Base-by-base conservation (phyloP, 2,888 invertebrate genomes). In the Andrena bucephala region DNA sequence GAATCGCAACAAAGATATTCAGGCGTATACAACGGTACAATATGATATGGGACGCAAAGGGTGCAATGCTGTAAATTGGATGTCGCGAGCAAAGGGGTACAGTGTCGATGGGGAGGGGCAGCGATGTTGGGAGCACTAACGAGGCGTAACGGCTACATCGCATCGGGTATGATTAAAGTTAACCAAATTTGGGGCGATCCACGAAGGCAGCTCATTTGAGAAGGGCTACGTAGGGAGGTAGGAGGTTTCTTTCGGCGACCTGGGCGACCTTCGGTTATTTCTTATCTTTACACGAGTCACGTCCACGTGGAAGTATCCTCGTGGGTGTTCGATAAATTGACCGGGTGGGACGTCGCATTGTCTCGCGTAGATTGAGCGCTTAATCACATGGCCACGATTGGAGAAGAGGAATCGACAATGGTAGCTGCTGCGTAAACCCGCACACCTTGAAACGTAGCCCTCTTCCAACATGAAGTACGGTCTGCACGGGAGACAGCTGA, bases 321-420 rank as follows among this genome's bases (percentile, higher is more conserved):
- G 92, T 93, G 92, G 92, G 92, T 93, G 93, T 92, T 87, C 91
- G 90, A 92, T 92, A 92, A 93, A 92, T 93, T 92, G 92, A 89
- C 87, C 88, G 90, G 88, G 90, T 88, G 90, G 89, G 90, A 90
- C 90, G 91, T 90, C 82, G 91, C 87, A 92, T 93, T 92, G 92
- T 93, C 90, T 92, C 90, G 87, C 84, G 77, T 87, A 89, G 91
- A 92, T 92, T 92, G 92, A 90, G 85, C 91, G 90, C 89, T 92
- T 92, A 92, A 92, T 92, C 93, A 92, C 89, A 89, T 87, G 65
- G 82, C 85, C 86, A 85, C 87, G 80, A 81, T 84, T 80, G 80
- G 83, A 84, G 85, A 65, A 85, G 83, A 87, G 76, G 82, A 88
- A 88, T 89, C 83, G 85, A 74, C 84, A 79, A 81, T 83, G 66